Base-by-base conservation (phyloP, 2,888 invertebrate species). In the Tupiocoris notatus region DNA sequence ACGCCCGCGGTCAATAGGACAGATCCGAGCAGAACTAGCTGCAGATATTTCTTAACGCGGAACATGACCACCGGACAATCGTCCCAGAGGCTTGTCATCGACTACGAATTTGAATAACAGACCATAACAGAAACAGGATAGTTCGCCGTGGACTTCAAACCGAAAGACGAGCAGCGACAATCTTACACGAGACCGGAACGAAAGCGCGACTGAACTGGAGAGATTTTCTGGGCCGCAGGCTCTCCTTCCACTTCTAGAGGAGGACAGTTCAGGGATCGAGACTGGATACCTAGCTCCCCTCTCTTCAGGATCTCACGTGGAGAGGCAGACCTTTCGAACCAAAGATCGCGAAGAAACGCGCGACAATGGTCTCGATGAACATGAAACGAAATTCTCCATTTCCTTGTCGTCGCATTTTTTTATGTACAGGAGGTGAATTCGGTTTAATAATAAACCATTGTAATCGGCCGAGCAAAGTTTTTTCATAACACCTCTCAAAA, bases 41-140 rank as follows among this genome's bases (percentile, higher is more conserved):
- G 70, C 9, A 70, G 70, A 17, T 70, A 59, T 59, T 59, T 70
- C 70, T 70, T 70, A 59, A 59, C 57, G 25, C 70, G 70, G 59
- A 59, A 59, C 70, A 70, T 70, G 0, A 22, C 39, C 39, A 39
- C 59, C 12, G 70, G 70, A 59, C 57, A 17, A 24, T 24, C 58
- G 59, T 70, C 70, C 70, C 70, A 22, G 59, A 17, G 6, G 22
- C 23, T 54, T 23, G 70, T 70, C 70, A 70, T 70, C 59, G 39
- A 67, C 20, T n/a, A 12, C 39, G 3, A 3, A 12, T 39, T 7
- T 7, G 6, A 3, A 39, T 39, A 39, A 39, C 39, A 39, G 12
- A 3, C 39, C 6, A 39, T 7, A 39, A 12, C 12, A 39, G 12
- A 39, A 3, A 39, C 39, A 39, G 39, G 12, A 39, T 12, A 39